These are phyloP conservation scores for Trachelus troglodyta DNA, from an alignment of 2,888 invertebrate species.

Conservation along the genomic window DNA sequence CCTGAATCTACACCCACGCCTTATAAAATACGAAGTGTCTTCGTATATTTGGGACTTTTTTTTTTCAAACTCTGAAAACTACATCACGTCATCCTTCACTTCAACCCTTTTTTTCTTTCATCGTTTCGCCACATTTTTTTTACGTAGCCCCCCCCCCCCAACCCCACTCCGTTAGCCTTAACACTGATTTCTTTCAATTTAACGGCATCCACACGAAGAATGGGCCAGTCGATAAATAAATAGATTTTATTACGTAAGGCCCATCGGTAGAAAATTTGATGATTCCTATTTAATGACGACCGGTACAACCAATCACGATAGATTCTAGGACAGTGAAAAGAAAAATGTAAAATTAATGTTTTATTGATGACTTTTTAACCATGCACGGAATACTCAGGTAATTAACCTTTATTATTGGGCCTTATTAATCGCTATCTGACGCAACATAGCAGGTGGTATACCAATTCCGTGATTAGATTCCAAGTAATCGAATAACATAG, in stretches of 20 bases:
- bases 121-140: neutral
- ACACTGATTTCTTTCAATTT: neutral
- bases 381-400: neutral
- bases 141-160: constrained; percentile 6
- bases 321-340: neutral
- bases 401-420: neutral
- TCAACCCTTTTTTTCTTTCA: constrained; percentile 18
- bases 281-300: neutral
- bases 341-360: neutral
- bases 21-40: constrained; percentile 26
- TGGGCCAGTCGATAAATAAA: constrained; percentile 30
- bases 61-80: neutral
- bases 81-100: constrained; percentile 26
- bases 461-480: neutral
- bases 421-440: neutral
- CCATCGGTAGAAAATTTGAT: neutral
- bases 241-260: constrained; percentile 16
- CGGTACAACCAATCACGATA: neutral
- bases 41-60: neutral
- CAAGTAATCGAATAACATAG: neutral
- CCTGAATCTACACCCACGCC: constrained; percentile 57
- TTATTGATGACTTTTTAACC: neutral
- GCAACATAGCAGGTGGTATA: neutral
- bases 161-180: neutral
- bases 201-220: neutral